phyloP scores from a whole-genome alignment of 2,113 vertebrate genomes.

The Xiphophorus maculatus region DNA sequence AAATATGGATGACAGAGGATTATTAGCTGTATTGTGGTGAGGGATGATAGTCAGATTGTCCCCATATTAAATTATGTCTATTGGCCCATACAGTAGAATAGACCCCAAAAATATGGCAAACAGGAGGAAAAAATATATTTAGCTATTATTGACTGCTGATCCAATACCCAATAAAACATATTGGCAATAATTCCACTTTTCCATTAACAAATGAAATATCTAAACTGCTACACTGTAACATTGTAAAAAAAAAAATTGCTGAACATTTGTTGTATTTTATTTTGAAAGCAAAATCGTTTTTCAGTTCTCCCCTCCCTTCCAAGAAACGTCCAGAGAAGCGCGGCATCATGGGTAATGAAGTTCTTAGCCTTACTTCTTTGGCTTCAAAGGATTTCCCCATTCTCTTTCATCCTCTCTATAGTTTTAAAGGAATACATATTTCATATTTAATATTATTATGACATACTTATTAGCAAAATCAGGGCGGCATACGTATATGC shows the following conservation, averaged over 20 bases:
- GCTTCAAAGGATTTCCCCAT: background rate
- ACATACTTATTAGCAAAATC: background rate
- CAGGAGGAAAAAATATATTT: no score
- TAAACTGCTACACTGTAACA: background rate
- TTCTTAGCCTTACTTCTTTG: slow-evolving; percentile 9
- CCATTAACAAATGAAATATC: background rate
- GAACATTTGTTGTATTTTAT: slow-evolving; percentile 5
- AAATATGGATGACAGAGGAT: no score
- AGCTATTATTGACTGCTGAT: background rate
- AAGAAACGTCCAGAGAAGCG: background rate
- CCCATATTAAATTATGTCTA: no score
- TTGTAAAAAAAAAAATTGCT: background rate
- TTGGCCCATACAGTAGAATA: no score
- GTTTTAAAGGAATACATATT: background rate
- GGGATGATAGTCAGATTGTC: no score
- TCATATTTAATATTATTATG: background rate
- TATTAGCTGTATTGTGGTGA: no score
- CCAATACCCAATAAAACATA: background rate
- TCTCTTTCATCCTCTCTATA: background rate
- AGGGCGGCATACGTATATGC: background rate
- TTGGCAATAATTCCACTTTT: background rate
- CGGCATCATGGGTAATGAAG: slow-evolving; percentile 33
- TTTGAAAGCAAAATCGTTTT: slow-evolving; percentile 18
- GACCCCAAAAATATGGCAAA: no score
- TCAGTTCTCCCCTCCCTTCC: background rate